Conservation (phyloP, 2,888 invertebrate genomes). For the Rhopalosiphum nymphaeae region DNA sequence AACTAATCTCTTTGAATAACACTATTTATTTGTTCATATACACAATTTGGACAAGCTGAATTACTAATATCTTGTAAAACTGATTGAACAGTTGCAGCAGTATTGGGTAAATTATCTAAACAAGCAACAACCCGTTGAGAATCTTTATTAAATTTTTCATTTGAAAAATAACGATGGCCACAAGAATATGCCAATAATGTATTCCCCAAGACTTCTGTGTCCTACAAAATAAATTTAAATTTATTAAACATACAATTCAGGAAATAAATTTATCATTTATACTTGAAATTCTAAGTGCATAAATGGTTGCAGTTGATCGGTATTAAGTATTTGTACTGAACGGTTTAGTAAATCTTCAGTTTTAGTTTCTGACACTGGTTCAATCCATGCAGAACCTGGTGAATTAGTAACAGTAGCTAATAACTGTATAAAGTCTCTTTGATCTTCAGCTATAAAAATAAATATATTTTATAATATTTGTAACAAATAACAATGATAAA, state of each 20-base stretch:
- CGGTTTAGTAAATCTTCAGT: constrained; percentile 52
- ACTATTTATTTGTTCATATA: constrained; percentile 48
- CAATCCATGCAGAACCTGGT: constrained; percentile 59
- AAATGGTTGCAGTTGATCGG: constrained; percentile 22
- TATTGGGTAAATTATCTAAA: constrained; percentile 53
- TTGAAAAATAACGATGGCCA: constrained; percentile 66
- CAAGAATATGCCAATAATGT: constrained; percentile 66
- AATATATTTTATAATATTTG: neutral
- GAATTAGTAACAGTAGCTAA: constrained; percentile 57
- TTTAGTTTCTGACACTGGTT: constrained; percentile 45
- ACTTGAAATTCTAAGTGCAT: constrained; percentile 61
- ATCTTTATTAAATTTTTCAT: constrained; percentile 47
- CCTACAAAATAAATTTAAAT: constrained; percentile 24
- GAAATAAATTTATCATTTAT: neutral
- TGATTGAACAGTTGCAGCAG: constrained; percentile 36
- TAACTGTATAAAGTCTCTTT: constrained; percentile 49
- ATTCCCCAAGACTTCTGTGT: constrained; percentile 40
- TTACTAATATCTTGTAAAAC: constrained; percentile 43
- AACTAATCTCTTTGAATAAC: constrained; percentile 37
- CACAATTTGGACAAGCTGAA: constrained; percentile 60
- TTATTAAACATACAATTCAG: neutral
- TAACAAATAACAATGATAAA: constrained; percentile 25
- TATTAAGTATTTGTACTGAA: constrained; percentile 43
- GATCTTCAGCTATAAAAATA: constrained; percentile 50
- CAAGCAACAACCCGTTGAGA: constrained; percentile 38